These are phyloP conservation scores for Lithodes maja DNA, from an alignment of 2,888 invertebrate genomes.

Conservation along the genomic window DNA sequence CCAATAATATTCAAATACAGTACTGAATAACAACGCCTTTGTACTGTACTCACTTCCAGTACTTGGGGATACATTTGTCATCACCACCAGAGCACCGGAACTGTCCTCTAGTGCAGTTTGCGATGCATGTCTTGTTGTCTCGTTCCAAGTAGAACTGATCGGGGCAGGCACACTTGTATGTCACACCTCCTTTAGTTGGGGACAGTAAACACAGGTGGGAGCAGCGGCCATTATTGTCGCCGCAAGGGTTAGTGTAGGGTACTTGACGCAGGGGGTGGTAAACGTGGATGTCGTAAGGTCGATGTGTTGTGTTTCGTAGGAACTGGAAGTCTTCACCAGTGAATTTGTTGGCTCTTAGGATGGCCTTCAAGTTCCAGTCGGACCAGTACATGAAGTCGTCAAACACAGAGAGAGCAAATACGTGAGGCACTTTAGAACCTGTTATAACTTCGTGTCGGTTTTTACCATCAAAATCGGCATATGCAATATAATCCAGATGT, in stretches of 20 bases:
- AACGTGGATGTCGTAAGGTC: slow-evolving; percentile 94
- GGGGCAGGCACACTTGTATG: slow-evolving; percentile 93
- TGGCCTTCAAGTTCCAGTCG: slow-evolving; percentile 97
- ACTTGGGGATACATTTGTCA: slow-evolving; percentile 85
- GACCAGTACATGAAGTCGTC: slow-evolving; percentile 97
- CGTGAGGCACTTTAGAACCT: slow-evolving; percentile 90
- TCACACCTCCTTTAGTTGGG: slow-evolving; percentile 85
- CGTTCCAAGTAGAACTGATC: slow-evolving; percentile 89
- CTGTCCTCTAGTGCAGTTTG: slow-evolving; percentile 95
- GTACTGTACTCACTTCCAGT: slow-evolving; percentile 81
- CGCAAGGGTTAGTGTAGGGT: slow-evolving; percentile 92
- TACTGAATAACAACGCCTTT: too few species aligned
- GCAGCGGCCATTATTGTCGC: slow-evolving; percentile 93
- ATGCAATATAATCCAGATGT: slow-evolving; percentile 97
- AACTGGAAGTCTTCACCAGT: slow-evolving; percentile 82
- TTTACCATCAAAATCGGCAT: slow-evolving; percentile 92
- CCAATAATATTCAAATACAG: too few species aligned
- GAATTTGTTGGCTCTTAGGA: slow-evolving; percentile 94
- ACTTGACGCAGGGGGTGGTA: slow-evolving; percentile 92
- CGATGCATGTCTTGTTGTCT: slow-evolving; percentile 90
- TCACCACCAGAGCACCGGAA: slow-evolving; percentile 83
- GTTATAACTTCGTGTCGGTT: slow-evolving; percentile 88
- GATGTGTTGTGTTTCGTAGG: slow-evolving; percentile 92
- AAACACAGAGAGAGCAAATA: slow-evolving; percentile 94
- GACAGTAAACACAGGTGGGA: slow-evolving; percentile 95